A percentile compares a stretch with the other conserved stretches of the same genome.
Evolutionary conservation across 2,113 vertebrate genomes (phyloP).

Genomic region (Morone chrysops): DNA sequence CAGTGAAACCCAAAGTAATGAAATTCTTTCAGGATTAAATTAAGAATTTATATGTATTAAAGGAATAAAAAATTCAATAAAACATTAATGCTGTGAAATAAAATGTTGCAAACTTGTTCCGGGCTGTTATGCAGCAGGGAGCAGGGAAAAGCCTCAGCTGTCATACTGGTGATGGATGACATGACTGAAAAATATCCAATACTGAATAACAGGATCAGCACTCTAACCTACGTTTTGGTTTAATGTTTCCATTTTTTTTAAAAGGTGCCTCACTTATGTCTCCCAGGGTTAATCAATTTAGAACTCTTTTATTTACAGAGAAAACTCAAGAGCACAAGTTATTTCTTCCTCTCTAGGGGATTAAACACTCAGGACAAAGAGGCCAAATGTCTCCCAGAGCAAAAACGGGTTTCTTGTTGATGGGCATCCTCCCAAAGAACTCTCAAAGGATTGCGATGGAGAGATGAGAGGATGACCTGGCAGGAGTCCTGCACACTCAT

Average conservation of each 20-base stretch:
- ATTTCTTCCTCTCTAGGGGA: neutral
- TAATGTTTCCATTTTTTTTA: neutral
- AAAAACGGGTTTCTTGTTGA: conserved; percentile 16
- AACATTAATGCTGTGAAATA: neutral
- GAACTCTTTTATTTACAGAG: neutral
- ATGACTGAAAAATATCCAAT: neutral
- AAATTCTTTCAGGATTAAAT: conserved; percentile 16
- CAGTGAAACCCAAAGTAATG: conserved; percentile 19
- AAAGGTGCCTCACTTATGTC: neutral
- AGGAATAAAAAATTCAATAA: neutral
- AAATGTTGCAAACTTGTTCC: neutral
- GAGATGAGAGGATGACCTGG: conserved; percentile 59
- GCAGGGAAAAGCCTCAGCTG: neutral
- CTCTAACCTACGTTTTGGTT: neutral
- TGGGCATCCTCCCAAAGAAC: conserved; percentile 31
- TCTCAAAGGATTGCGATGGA: conserved; percentile 44
- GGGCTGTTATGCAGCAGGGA: neutral
- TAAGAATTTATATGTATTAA: neutral
- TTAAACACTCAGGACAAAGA: conserved; percentile 38
- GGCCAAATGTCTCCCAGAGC: conserved; percentile 40
- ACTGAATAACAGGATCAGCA: neutral
- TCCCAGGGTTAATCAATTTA: conserved; percentile 14
- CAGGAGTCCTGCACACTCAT: conserved; percentile 19
- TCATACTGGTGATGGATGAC: neutral
- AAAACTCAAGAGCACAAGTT: conserved; percentile 13